A percentile compares a stretch with the other conserved stretches of the same genome.
Evolutionary conservation across 2,113 vertebrate genomes (phyloP).

Genomic region (Mus pahari): DNA sequence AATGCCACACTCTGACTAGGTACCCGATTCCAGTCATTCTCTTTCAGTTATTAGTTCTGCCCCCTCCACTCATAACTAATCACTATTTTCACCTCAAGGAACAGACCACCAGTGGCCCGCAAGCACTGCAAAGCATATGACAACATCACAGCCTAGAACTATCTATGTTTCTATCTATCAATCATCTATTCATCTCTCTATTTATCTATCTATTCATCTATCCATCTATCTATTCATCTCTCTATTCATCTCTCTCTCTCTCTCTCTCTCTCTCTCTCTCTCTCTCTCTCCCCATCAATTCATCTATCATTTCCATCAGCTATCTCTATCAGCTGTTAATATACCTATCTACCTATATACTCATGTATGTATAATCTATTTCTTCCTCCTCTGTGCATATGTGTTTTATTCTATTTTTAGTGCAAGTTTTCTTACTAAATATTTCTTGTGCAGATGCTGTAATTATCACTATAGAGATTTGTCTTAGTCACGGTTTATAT

Average conservation of each 20-base stretch:
- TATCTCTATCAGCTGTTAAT: not conserved
- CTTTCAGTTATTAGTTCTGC: slow-evolving; percentile 13
- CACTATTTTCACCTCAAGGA: slow-evolving; percentile 61
- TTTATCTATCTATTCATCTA: not conserved
- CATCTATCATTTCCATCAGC: not conserved
- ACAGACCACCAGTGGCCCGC: not conserved
- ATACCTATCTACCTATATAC: not conserved
- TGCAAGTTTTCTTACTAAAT: not conserved
- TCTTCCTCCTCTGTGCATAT: not conserved
- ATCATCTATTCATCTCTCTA: no score
- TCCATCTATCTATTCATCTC: not conserved
- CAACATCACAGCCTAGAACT: not conserved
- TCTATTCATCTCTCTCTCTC: no score
- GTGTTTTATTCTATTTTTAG: no score
- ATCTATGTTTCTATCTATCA: not conserved
- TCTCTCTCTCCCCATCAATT: no score
- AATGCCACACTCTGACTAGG: not conserved
- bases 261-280: no score
- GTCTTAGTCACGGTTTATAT: no score
- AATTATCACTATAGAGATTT: no score
- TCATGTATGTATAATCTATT: not conserved
- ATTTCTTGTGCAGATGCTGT: no score
- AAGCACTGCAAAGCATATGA: not conserved
- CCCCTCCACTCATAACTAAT: not conserved
- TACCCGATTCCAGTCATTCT: not conserved